A percentile compares a stretch with the other conserved stretches of the same genome.
These are phyloP conservation scores for Pipa parva DNA, from an alignment of 2,113 vertebrate species.

Conservation along the genomic window DNA sequence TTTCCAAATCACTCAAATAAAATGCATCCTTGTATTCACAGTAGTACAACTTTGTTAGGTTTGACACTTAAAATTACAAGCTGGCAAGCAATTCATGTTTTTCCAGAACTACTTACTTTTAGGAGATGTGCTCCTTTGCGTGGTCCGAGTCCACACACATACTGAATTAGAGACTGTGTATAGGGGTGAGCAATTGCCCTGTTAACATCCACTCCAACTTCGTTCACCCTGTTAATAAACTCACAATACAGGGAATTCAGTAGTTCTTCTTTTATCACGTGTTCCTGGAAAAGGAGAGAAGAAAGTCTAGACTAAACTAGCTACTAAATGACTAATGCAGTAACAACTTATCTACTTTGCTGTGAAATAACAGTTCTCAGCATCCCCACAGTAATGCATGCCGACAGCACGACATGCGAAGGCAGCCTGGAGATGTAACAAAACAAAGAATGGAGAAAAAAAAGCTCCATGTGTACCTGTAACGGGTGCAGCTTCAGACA, in stretches of 20 bases:
- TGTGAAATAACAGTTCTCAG: too few relatives aligned
- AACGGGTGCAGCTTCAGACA: constrained; percentile 94
- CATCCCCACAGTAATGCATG: too few relatives aligned
- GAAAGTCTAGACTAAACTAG: too few relatives aligned
- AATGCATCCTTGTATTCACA: too few relatives aligned
- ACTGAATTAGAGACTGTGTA: constrained; percentile 93
- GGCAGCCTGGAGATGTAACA: too few relatives aligned
- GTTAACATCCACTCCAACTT: constrained; percentile 97
- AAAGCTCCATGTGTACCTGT: constrained; percentile 67
- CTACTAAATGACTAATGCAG: too few relatives aligned
- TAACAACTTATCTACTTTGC: too few relatives aligned
- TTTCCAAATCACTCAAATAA: too few relatives aligned
- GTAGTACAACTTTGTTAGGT: too few relatives aligned
- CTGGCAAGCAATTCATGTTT: too few relatives aligned
- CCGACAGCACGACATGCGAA: too few relatives aligned
- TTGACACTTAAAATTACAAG: too few relatives aligned
- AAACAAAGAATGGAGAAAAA: background rate
- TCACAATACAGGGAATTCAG: constrained; percentile 88
- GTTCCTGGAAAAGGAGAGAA: constrained; percentile 81
- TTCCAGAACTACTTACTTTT: constrained; percentile 66
- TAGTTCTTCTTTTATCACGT: constrained; percentile 94
- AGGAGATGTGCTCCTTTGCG: constrained; percentile 93
- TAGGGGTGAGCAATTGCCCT: constrained; percentile 90
- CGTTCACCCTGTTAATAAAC: constrained; percentile 96
- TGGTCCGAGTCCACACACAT: constrained; percentile 89